Evolutionary conservation across 2,113 vertebrate genomes (phyloP).

Genomic region (Oxygymnocypris stewartii): DNA sequence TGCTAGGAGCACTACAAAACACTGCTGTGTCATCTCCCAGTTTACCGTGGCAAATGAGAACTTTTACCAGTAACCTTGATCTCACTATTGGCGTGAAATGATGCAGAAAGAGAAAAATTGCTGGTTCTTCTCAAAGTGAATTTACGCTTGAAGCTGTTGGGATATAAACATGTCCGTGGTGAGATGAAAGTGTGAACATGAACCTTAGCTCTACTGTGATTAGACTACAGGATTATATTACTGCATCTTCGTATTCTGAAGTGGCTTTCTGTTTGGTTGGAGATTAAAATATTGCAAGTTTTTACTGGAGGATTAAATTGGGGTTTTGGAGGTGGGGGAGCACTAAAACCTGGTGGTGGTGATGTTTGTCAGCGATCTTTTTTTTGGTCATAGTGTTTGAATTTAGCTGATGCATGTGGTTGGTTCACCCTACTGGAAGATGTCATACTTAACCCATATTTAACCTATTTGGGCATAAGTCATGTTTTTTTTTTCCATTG

Average conservation of each 20-base stretch:
- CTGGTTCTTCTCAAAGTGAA: constrained; percentile 15
- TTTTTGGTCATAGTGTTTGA: not conserved
- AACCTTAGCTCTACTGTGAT: constrained; percentile 20
- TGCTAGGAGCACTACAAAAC: constrained; percentile 30
- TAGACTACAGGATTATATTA: constrained; percentile 3
- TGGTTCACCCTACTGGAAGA: too few species aligned
- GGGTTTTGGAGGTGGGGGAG: too few species aligned
- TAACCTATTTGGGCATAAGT: too few species aligned
- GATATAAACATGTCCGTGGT: constrained; percentile 19
- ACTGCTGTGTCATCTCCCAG: constrained; percentile 29
- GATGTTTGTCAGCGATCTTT: not conserved
- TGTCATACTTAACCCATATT: too few species aligned
- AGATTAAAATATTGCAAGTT: not conserved
- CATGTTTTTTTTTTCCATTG: too few species aligned
- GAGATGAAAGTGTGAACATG: constrained; percentile 49
- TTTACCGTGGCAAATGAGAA: constrained; percentile 35
- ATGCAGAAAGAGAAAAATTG: constrained; percentile 42
- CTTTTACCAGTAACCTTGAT: constrained; percentile 53
- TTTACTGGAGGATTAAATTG: not conserved
- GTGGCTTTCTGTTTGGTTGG: not conserved
- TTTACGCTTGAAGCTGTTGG: constrained; percentile 43
- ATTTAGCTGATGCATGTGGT: not conserved
- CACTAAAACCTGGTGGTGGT: not conserved
- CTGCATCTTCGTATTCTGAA: not conserved
- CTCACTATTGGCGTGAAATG: constrained; percentile 45